Evolutionary conservation across 2,797 vertebrate species (phyloP), one percentile per base, ranked within the genome.

Genomic region (Pelobates cultripes): DNA sequence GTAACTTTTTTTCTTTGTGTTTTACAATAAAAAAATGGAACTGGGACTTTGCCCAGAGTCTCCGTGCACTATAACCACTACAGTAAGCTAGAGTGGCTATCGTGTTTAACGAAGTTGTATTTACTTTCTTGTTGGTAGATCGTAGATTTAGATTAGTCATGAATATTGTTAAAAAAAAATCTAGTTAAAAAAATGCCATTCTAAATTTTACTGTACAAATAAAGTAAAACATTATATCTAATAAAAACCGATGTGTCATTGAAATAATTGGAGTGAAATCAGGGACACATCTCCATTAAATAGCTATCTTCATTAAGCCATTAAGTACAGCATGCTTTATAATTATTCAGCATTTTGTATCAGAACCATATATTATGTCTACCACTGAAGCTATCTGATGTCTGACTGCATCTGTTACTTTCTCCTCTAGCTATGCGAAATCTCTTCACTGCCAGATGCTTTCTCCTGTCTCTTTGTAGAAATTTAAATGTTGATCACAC

Each of bases 291-390:
- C 67, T 83, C 78, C 67, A 57, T 79, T 83, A 70, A 83, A 83
- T 71, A 79, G 77, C 77, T 44, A 63, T 73, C 74, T 75, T 83
- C 77, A 83, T 83, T 83, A 83, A 83, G 82, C 74, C 77, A 83
- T 83, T 83, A 83, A 83, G 77, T 83, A 73, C 66, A 83, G 82
- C 82, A 79, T 83, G 60, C 77, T 83, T 83, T 83, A 83, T 83
- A 79, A 79, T 79, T 70, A 75, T 75, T 79, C 77, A 79, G 77
- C 71, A 79, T 55, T 79, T 79, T 79, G 77, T 75, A 83, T 75
- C 77, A 41, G 47, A 79, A 73, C 76, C 77, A 83, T 83, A 75
- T 83, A 75, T 83, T 83, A 79, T 75, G 67, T 55, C 77, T 79
- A 75, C 82, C 72, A 71, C 82, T 64, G 70, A 78, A 75, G 75